phyloP scores from a whole-genome alignment of 2,888 invertebrate species.

The Torymus aiolomorphi region DNA sequence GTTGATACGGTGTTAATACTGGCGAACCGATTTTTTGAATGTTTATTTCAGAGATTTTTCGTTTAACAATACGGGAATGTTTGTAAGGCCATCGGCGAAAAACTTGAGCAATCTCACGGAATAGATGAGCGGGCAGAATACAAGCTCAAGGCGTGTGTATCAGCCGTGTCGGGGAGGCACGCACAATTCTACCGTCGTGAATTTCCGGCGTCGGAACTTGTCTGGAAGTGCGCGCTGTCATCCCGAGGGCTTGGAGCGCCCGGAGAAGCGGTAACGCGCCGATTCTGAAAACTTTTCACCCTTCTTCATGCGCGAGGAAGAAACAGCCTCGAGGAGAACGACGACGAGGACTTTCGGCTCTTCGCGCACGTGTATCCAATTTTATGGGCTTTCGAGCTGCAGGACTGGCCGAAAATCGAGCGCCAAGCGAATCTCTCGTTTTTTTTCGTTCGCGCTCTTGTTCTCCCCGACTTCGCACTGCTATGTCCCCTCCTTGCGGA shows the following conservation, averaged over 20 bases:
- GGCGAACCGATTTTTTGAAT: background rate
- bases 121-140: background rate
- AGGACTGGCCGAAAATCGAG: slow-evolving; percentile 14
- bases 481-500: background rate
- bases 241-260: slow-evolving; percentile 53
- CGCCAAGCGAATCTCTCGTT: slow-evolving; percentile 15
- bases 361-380: slow-evolving; percentile 46
- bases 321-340: slow-evolving; percentile 6
- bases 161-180: slow-evolving; percentile 56
- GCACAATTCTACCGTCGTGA: slow-evolving; percentile 64
- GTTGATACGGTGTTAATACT: background rate
- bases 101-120: slow-evolving; percentile 12
- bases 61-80: background rate
- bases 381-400: slow-evolving; percentile 52
- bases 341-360: background rate
- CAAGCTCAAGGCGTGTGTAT: background rate
- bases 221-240: slow-evolving; percentile 63
- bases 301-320: slow-evolving; percentile 47
- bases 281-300: slow-evolving; percentile 61
- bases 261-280: slow-evolving; percentile 7
- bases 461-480: background rate
- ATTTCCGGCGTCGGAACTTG: slow-evolving; percentile 68
- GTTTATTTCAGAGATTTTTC: no score
- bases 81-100: slow-evolving; percentile 1
- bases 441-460: slow-evolving; percentile 5